Evolutionary conservation across 2,888 invertebrate genomes (phyloP).

Genomic region (Xestia ashworthii): DNA sequence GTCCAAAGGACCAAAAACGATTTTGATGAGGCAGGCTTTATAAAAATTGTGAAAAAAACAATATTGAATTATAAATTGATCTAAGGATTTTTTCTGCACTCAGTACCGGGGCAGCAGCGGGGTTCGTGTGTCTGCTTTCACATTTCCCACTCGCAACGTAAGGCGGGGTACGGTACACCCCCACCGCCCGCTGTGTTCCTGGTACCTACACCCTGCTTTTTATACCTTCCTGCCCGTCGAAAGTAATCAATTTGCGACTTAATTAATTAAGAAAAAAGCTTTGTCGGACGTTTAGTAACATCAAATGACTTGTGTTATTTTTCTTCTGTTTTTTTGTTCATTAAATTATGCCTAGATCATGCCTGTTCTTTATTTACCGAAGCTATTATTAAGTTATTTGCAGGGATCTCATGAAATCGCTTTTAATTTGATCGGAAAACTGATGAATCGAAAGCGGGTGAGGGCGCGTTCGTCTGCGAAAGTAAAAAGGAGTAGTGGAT

Average conservation of each 20-base stretch:
- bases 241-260: constrained; percentile 91
- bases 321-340: constrained; percentile 55
- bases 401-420: constrained; percentile 31
- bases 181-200: constrained; percentile 83
- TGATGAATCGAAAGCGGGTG: constrained; percentile 32
- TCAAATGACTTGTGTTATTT: constrained; percentile 69
- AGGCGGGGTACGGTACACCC: constrained; percentile 83
- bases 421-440: constrained; percentile 40
- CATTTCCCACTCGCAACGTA: constrained; percentile 90
- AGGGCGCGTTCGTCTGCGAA: constrained; percentile 22
- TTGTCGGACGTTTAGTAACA: constrained; percentile 70
- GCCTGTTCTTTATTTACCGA: constrained; percentile 22
- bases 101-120: constrained; percentile 85
- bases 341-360: constrained; percentile 59
- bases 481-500: constrained; percentile 13
- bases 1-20: no score
- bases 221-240: constrained; percentile 88
- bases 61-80: background rate
- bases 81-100: constrained; percentile 73
- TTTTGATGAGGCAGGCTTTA: background rate
- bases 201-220: constrained; percentile 87
- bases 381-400: constrained; percentile 39
- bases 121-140: constrained; percentile 91
- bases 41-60: background rate
- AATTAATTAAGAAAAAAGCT: constrained; percentile 90